Conservation (phyloP, 2,113 vertebrate species). For the Atrichornis clamosus region DNA sequence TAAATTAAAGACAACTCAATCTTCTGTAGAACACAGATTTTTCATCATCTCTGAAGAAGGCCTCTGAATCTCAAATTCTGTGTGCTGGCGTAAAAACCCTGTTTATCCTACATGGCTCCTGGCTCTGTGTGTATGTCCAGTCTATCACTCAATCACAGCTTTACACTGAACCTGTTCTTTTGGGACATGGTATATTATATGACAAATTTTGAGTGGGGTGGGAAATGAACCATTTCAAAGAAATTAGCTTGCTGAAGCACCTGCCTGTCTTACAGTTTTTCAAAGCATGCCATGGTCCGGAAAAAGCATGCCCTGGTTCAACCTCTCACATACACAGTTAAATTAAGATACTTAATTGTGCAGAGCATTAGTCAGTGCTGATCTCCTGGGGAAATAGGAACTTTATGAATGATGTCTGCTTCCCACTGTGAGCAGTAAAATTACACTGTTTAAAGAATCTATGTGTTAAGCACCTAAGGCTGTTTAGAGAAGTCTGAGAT, state of each 20-base stretch:
- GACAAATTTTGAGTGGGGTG: neutral
- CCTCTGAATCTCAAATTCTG: neutral
- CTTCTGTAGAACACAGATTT: neutral
- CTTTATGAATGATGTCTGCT: slow-evolving; percentile 38
- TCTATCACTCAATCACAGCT: neutral
- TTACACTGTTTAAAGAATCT: slow-evolving; percentile 1
- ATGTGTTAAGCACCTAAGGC: neutral
- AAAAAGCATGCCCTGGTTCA: neutral
- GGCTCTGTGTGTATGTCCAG: neutral
- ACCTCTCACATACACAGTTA: neutral
- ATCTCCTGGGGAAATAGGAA: neutral
- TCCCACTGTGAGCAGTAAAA: slow-evolving; percentile 3
- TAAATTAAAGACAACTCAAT: neutral
- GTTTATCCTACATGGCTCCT: neutral
- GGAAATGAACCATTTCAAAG: neutral
- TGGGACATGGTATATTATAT: neutral
- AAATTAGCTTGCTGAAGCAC: neutral
- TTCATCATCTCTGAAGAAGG: neutral
- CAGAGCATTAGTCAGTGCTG: neutral
- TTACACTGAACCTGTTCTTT: neutral
- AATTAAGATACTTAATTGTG: slow-evolving; percentile 31
- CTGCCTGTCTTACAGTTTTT: neutral
- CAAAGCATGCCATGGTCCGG: neutral
- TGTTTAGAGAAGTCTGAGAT: neutral
- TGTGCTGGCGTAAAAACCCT: neutral